Base-by-base conservation (phyloP, 1,140 invertebrate species). In the Saccostrea glomerata region DNA sequence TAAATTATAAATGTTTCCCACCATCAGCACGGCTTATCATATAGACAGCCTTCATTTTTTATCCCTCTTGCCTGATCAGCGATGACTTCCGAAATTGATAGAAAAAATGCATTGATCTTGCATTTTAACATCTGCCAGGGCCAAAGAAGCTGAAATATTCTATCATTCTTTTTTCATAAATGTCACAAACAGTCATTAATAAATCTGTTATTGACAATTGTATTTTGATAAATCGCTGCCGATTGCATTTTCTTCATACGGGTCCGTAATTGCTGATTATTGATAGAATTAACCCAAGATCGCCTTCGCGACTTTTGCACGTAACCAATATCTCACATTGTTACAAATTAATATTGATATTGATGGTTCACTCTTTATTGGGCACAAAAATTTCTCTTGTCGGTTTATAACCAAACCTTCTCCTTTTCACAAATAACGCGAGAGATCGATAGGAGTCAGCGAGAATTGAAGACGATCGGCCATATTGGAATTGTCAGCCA, bases 161-260 rank as follows among this genome's bases (percentile, higher is more conserved):
- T 56, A 84, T 84, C 82, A 84, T 54, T 84, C 82, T 84, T 84
- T 84, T 84, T 84, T 84, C 82, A 84, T 84, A 84, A 84, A 84
- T 84, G 82, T 56, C 82, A 84, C 40, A 84, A 84, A 84, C 54
- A 56, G 82, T 84, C 40, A 84, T 84, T 47, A 84, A 84, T 84
- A 84, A 84, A 84, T 84, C 82, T 84, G 40, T 55, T 84, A 84
- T 84, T 84, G 82, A 84, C 82, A 84, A 84, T 56, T 55, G 82
- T 84, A 84, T 84, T 84, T 84, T 84, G 82, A 84, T 84, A 84
- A 84, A 84, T 84, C 54, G n/a, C 20, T 84, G 40, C 82, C 82
- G 40, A 84, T 84, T 84, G 82, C 82, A 84, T 56, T 84, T 84
- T 84, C 82, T 84, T 84, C 54, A 84, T 84, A 55, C 82, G 82